phyloP scores from a whole-genome alignment of 2,888 invertebrate genomes.

The Anaspis maculata region DNA sequence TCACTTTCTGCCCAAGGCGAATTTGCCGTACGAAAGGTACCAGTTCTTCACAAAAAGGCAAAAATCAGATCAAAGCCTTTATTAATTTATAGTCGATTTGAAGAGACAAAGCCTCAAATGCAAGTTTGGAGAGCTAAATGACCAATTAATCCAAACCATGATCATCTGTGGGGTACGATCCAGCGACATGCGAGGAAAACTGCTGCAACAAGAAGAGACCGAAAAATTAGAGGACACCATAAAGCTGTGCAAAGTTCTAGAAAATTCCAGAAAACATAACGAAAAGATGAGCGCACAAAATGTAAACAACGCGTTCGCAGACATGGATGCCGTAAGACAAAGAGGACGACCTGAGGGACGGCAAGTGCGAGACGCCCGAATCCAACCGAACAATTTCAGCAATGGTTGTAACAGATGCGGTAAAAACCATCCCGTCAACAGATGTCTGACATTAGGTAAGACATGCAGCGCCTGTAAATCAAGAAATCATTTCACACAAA shows the following conservation, averaged over 20 bases:
- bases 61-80: conserved; percentile 1
- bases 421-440: too few relatives aligned
- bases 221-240: neutral
- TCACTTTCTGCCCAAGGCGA: conserved; percentile 1
- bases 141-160: neutral
- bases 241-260: neutral
- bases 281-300: neutral
- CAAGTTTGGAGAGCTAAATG: conserved; percentile 1
- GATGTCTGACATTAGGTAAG: too few relatives aligned
- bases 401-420: too few relatives aligned
- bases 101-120: neutral
- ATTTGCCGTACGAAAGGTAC: conserved; percentile 1
- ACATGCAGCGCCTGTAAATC: too few relatives aligned
- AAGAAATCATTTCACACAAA: too few relatives aligned
- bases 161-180: neutral
- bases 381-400: too few relatives aligned
- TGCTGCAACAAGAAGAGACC: neutral
- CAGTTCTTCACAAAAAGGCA: neutral
- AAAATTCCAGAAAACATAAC: neutral
- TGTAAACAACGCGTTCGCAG: neutral
- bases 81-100: conserved; percentile 2
- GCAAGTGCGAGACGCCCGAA: too few relatives aligned
- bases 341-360: too few relatives aligned
- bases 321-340: too few relatives aligned
- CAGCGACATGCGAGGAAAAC: neutral